Evolutionary conservation across 1,140 invertebrate species (phyloP).

Genomic region (Pseudachorutes palmiensis): DNA sequence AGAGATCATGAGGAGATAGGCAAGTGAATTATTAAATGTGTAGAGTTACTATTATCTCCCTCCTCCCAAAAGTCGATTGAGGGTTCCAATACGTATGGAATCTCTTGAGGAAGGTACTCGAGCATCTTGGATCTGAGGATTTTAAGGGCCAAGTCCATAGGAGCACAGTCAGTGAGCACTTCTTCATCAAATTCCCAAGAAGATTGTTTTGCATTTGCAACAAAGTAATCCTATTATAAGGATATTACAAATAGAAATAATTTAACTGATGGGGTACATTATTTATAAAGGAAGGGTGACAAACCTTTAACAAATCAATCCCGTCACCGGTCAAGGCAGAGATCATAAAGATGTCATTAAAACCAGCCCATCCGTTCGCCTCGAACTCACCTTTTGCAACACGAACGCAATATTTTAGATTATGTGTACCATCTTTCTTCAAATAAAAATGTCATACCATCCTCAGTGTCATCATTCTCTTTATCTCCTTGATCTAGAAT

Average conservation of each 20-base stretch:
- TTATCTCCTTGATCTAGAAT: neutral
- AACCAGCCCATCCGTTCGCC: conserved; percentile 59
- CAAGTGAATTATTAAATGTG: neutral
- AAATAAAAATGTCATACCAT: conserved; percentile 12
- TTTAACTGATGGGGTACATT: neutral
- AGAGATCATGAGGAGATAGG: neutral
- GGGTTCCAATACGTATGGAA: conserved; percentile 66
- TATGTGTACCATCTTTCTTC: neutral
- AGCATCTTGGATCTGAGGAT: conserved; percentile 69
- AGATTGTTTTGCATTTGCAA: conserved; percentile 53
- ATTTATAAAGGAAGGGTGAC: conserved; percentile 13
- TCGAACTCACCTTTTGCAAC: conserved; percentile 28
- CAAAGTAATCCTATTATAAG: conserved; percentile 58
- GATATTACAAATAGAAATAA: neutral
- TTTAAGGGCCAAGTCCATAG: conserved; percentile 57
- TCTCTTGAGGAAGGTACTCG: conserved; percentile 67
- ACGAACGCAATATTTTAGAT: neutral
- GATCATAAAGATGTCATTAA: conserved; percentile 77
- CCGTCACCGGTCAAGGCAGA: conserved; percentile 72
- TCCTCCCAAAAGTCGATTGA: conserved; percentile 59
- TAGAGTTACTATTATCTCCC: conserved; percentile 45
- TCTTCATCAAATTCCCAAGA: conserved; percentile 58
- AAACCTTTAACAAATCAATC: conserved; percentile 63
- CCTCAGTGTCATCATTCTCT: conserved; percentile 8
- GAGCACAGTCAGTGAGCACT: conserved; percentile 60